Evolutionary conservation across 2,797 vertebrate genomes (phyloP), one percentile per base, ranked within the genome.

Genomic region (Sebastolobus altivelis): DNA sequence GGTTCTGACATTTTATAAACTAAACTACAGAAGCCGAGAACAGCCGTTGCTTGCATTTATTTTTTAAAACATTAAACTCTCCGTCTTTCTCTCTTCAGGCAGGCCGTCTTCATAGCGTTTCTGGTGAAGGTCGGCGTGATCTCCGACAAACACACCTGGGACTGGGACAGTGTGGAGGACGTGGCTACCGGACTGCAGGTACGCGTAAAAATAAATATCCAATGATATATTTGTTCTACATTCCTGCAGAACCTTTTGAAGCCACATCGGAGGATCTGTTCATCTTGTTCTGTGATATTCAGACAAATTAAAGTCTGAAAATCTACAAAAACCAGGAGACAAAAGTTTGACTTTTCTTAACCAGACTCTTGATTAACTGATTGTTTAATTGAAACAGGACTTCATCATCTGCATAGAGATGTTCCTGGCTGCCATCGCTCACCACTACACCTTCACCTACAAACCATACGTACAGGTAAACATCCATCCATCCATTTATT

Each of bases 321-420:
- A 31, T 9, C 4, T 13, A 12, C 12, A 40, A 40, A 40, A 13
- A 40, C 1, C 12, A 13, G 12, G 4, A 40, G 38, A 40, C 4
- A 40, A 40, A 40, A 40, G 5, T 62, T 27, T 43, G 20, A n/a
- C 2, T 43, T 25, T 40, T 40, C 38, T 6, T 14, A 54, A 20
- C 8, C 7, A 9, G 8, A 40, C 18, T 60, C 2, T 37, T n/a
- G 8, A 49, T 68, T 20, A 33, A 43, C 2, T 7, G 40, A 52
- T n/a, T 71, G 22, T 65, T 71, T 71, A 4, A 43, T 58, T 2
- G 1, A 43, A 9, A 67, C 82, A 99, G 98, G 98, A 99, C 93
- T 99, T 99, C 71, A 96, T 99, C 72, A 99, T 99, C 93, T 99
- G 98, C 87, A 96, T 99, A 66, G 98, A 99, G 92, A 99, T 99